These are phyloP conservation scores for Amorpha juglandis DNA, from an alignment of 2,888 invertebrate genomes.

Conservation along the genomic window DNA sequence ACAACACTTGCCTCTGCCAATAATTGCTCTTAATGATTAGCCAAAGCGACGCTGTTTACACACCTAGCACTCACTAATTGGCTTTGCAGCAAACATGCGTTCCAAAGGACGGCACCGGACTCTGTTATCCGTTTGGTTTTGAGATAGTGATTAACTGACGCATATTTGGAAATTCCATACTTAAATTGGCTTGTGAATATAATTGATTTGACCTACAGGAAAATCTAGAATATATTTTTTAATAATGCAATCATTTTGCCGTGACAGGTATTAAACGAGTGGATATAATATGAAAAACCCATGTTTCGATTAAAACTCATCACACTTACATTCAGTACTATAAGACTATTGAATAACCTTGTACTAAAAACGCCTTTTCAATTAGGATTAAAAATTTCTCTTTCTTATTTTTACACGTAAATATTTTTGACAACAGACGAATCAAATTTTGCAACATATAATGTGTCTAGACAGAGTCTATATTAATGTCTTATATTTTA, in stretches of 20 bases:
- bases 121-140: neutral
- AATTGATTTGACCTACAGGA: no score
- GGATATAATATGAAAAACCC: no score
- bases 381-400: neutral
- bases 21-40: slow-evolving; percentile 61
- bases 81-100: slow-evolving; percentile 37
- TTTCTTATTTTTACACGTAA: neutral
- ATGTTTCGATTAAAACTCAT: no score
- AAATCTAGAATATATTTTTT: no score
- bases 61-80: slow-evolving; percentile 44
- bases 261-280: no score
- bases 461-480: slow-evolving; percentile 16
- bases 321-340: neutral
- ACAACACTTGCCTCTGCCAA: slow-evolving; percentile 44
- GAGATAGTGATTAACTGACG: slow-evolving; percentile 4
- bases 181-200: no score
- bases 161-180: neutral
- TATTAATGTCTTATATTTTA: slow-evolving; percentile 12
- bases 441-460: neutral
- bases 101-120: slow-evolving; percentile 26
- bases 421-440: neutral
- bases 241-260: no score
- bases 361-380: neutral
- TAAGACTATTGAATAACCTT: neutral
- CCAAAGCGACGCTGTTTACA: slow-evolving; percentile 48